Conservation (phyloP, 2,113 vertebrate genomes). For the Phalacrocorax carbo region DNA sequence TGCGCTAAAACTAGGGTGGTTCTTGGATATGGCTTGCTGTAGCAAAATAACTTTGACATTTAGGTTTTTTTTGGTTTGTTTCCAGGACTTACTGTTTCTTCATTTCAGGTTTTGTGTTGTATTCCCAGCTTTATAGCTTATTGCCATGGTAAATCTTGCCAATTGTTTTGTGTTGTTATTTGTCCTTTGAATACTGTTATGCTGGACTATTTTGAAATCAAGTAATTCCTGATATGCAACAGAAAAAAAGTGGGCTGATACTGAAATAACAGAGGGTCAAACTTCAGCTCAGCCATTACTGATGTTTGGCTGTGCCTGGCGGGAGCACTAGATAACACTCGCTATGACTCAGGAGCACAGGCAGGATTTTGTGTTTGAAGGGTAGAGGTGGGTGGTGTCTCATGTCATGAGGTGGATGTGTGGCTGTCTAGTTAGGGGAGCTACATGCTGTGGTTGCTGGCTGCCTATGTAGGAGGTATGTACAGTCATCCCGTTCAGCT, state of each 20-base stretch:
- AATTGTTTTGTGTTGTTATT: not conserved
- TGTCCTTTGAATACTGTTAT: not conserved
- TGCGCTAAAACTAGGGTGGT: not conserved
- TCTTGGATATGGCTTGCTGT: not conserved
- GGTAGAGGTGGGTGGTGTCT: not conserved
- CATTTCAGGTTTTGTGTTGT: not conserved
- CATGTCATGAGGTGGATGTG: not conserved
- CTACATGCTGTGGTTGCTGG: not conserved
- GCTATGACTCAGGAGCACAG: not conserved
- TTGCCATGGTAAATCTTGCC: not conserved
- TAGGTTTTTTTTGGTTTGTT: not conserved
- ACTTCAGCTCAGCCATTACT: not conserved
- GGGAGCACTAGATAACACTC: not conserved
- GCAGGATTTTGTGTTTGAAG: not conserved
- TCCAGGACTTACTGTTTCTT: not conserved
- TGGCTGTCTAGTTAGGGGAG: not conserved
- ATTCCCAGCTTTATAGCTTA: not conserved
- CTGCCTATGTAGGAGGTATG: slow-evolving; percentile 8
- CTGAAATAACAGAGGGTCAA: not conserved
- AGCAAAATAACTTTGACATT: not conserved
- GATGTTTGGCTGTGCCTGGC: not conserved
- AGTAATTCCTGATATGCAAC: not conserved
- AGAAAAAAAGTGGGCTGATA: not conserved
- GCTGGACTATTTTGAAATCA: not conserved
- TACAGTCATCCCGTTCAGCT: slow-evolving; percentile 35